Evolutionary conservation across 2,888 invertebrate genomes (phyloP).

Genomic region (Icerya purchasi): DNA sequence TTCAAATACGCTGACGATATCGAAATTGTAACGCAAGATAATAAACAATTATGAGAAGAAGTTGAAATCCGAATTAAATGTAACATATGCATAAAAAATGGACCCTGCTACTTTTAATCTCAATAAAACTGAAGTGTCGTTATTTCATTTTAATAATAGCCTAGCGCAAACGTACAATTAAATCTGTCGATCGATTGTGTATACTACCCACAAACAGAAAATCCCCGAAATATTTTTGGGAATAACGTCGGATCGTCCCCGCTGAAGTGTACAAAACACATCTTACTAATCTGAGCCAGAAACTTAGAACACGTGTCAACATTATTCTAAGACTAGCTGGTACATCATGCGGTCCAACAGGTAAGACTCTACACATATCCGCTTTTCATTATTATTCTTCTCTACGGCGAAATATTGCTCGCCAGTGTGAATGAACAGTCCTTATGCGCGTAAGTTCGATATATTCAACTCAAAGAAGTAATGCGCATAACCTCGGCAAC

Average conservation of each 20-base stretch:
- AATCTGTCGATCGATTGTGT: not conserved
- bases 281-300: not conserved
- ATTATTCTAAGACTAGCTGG: not conserved
- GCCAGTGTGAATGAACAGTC: not conserved
- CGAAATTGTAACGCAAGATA: not conserved
- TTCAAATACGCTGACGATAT: not conserved
- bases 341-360: not conserved
- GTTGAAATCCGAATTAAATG: not conserved
- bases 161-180: not conserved
- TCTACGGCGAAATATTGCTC: not conserved
- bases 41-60: not conserved
- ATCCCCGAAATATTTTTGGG: too few species aligned
- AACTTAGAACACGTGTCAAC: not conserved
- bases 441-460: not conserved
- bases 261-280: not conserved
- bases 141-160: not conserved
- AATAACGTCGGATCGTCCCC: not conserved
- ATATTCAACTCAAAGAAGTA: not conserved
- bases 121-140: not conserved
- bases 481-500: not conserved
- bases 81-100: not conserved
- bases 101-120: not conserved
- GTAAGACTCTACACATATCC: not conserved
- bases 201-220: too few species aligned
- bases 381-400: not conserved